A percentile compares a stretch with the other conserved stretches of the same genome.
phyloP scores from a whole-genome alignment of 2,888 invertebrate species.

The Argyresthia goedartella region DNA sequence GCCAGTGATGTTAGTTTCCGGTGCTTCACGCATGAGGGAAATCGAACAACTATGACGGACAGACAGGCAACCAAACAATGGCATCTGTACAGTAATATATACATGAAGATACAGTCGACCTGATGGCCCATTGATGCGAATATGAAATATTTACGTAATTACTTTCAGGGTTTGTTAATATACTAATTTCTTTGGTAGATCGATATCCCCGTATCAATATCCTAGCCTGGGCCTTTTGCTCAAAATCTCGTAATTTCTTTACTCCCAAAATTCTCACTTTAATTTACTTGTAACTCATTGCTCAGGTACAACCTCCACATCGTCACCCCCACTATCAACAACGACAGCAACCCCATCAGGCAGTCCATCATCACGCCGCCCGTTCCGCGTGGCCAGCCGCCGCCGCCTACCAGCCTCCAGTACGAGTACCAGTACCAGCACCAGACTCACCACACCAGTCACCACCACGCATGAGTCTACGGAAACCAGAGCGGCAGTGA shows the following conservation, averaged over 20 bases:
- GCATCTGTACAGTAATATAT: not conserved
- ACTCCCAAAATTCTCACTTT: no score
- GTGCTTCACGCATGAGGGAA: not conserved
- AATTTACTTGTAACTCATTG: no score
- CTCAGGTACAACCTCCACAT: not conserved
- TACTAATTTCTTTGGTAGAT: no score
- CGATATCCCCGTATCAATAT: no score
- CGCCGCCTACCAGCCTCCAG: constrained; percentile 26
- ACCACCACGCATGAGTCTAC: not conserved
- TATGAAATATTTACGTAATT: no score
- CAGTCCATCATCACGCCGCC: constrained; percentile 21
- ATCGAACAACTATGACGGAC: not conserved
- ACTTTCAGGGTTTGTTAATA: no score
- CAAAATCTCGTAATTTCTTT: no score
- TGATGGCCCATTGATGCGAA: not conserved
- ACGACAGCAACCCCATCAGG: constrained; percentile 7
- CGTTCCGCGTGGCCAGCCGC: constrained; percentile 46
- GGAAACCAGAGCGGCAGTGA: not conserved
- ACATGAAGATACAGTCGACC: not conserved
- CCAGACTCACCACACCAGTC: not conserved
- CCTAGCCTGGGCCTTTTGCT: no score
- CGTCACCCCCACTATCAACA: constrained; percentile 11
- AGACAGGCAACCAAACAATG: not conserved
- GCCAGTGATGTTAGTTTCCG: not conserved
- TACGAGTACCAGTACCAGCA: not conserved